Percentiles rank a stretch among this genome's conserved stretches.
These are phyloP conservation scores for Dendrolimus houi DNA, from an alignment of 2,888 invertebrate species.

Conservation along the genomic window DNA sequence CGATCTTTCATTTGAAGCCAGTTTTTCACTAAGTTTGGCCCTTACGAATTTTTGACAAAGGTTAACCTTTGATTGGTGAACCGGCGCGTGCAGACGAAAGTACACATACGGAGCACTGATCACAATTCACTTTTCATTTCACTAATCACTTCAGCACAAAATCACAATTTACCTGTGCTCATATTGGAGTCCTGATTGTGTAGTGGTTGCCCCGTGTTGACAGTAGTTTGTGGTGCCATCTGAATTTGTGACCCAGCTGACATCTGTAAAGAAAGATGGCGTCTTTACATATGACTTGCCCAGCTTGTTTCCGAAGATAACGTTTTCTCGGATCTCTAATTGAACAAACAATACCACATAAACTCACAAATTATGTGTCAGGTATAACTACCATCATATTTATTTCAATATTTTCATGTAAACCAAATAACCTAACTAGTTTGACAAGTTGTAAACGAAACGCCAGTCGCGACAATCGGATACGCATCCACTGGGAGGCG, in stretches of 20 bases:
- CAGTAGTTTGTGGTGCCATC: slow-evolving; percentile 96
- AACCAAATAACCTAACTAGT: slow-evolving; percentile 69
- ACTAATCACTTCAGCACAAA: slow-evolving; percentile 54
- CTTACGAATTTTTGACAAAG: slow-evolving; percentile 40
- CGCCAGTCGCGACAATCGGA: slow-evolving; percentile 73
- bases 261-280: slow-evolving; percentile 86
- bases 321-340: slow-evolving; percentile 28
- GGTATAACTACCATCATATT: slow-evolving; percentile 29
- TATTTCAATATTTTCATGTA: slow-evolving; percentile 41
- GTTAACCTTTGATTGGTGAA: slow-evolving; percentile 40
- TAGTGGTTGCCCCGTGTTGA: slow-evolving; percentile 88
- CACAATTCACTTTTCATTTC: slow-evolving; percentile 43
- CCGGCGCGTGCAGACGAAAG: slow-evolving; percentile 28
- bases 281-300: slow-evolving; percentile 75
- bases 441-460: slow-evolving; percentile 73
- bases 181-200: slow-evolving; percentile 98
- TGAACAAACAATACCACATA: slow-evolving; percentile 22
- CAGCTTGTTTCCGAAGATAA: slow-evolving; percentile 36
- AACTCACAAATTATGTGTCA: slow-evolving; percentile 46
- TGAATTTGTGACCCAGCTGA: slow-evolving; percentile 98
- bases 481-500: slow-evolving; percentile 72
- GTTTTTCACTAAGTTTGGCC: slow-evolving; percentile 47
- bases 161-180: slow-evolving; percentile 89
- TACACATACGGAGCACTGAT: slow-evolving; percentile 61
- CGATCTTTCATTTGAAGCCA: slow-evolving; percentile 54